phyloP scores from a whole-genome alignment of 2,113 vertebrate genomes.

The Trochalopteron elliotii region DNA sequence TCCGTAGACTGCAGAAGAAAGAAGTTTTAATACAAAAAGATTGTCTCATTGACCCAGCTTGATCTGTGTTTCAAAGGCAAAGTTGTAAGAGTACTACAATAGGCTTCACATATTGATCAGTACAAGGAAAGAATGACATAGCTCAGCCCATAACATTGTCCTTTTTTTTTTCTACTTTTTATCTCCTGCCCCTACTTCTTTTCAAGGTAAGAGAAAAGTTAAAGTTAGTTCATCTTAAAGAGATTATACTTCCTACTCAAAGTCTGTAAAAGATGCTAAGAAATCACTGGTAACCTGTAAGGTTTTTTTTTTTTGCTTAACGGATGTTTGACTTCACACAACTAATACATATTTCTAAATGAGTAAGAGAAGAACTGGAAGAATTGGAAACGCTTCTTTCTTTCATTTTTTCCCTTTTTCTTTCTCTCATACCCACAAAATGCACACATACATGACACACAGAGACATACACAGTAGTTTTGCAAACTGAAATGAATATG shows the following conservation, averaged over 20 bases:
- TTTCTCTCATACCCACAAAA: neutral
- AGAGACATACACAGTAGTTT: neutral
- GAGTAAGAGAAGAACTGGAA: neutral
- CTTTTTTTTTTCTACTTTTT: neutral
- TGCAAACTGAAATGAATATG: neutral
- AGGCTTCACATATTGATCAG: conserved; percentile 51
- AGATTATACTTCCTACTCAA: conserved; percentile 45
- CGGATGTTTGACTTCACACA: neutral
- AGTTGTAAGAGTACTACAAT: conserved; percentile 63
- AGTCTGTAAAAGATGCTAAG: conserved; percentile 30
- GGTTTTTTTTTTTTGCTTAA: neutral
- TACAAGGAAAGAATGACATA: conserved; percentile 54
- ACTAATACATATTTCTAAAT: neutral
- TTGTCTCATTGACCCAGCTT: conserved; percentile 49
- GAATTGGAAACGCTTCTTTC: neutral
- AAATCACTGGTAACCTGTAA: conserved; percentile 30
- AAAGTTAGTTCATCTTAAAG: conserved; percentile 57
- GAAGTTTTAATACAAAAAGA: conserved; percentile 47
- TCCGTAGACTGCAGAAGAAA: conserved; percentile 25
- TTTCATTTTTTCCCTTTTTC: neutral
- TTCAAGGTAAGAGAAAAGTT: neutral
- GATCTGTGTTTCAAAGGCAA: conserved; percentile 71
- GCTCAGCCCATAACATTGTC: conserved; percentile 61
- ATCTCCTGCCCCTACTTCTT: neutral
- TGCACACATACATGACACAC: neutral